Evolutionary conservation across 2,888 invertebrate genomes (phyloP).

Genomic region (Opisthograptis luteolata): DNA sequence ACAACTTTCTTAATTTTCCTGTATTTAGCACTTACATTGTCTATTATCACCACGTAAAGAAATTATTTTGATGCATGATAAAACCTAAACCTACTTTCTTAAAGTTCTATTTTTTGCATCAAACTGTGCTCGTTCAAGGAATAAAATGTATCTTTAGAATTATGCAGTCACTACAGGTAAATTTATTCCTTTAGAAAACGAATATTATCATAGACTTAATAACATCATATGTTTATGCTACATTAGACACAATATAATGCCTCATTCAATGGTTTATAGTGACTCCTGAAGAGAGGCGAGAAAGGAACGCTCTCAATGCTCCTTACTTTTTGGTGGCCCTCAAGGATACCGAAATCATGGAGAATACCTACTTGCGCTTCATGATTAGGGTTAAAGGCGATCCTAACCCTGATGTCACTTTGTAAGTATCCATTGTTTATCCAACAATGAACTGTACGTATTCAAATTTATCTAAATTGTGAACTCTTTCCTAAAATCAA

Average conservation of each 20-base stretch:
- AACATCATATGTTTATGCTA: no score
- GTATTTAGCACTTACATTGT: slow-evolving; percentile 60
- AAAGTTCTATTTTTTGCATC: not conserved
- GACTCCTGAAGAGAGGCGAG: slow-evolving; percentile 88
- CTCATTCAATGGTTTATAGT: no score
- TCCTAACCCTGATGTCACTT: slow-evolving; percentile 94
- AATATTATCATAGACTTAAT: no score
- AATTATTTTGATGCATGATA: slow-evolving; percentile 38
- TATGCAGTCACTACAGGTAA: not conserved
- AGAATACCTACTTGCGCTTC: slow-evolving; percentile 94
- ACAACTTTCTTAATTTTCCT: slow-evolving; percentile 65
- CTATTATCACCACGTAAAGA: slow-evolving; percentile 29
- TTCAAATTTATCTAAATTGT: no score
- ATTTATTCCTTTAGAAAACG: not conserved
- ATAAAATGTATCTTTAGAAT: not conserved
- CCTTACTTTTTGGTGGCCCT: slow-evolving; percentile 94
- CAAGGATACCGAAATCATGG: slow-evolving; percentile 94
- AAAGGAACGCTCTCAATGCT: slow-evolving; percentile 88
- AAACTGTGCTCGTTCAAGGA: not conserved
- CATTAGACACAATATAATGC: no score
- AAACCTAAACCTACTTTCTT: slow-evolving; percentile 7
- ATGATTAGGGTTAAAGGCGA: slow-evolving; percentile 95
- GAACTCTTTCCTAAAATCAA: no score
- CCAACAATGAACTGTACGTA: no score
- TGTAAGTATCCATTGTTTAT: slow-evolving; percentile 89